phyloP scores from a whole-genome alignment of 2,797 vertebrate species.

The Gymnothorax reevesii region DNA sequence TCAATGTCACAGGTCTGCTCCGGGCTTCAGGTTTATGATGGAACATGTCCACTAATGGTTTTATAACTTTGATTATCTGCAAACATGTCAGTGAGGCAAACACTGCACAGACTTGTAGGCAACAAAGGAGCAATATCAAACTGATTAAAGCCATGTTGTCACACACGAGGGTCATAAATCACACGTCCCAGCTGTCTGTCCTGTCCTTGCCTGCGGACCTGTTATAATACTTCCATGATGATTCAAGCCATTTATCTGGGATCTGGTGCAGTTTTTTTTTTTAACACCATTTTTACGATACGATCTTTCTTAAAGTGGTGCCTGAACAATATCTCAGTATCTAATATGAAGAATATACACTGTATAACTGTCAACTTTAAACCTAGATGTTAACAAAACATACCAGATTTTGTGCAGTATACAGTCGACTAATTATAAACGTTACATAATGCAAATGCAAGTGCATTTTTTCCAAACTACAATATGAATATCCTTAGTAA shows the following conservation, averaged over 20 bases:
- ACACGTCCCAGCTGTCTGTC: background rate
- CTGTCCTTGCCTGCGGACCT: background rate
- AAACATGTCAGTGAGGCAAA: conserved; percentile 3
- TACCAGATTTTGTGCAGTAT: background rate
- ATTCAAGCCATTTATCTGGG: background rate
- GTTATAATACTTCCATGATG: background rate
- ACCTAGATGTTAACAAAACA: background rate
- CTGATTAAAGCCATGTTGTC: conserved; percentile 9
- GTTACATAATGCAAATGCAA: background rate
- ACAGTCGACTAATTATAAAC: background rate
- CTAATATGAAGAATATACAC: background rate
- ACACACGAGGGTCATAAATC: background rate
- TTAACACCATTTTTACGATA: background rate
- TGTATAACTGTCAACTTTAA: background rate
- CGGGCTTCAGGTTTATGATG: background rate
- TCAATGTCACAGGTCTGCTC: conserved; percentile 4
- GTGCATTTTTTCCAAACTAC: background rate
- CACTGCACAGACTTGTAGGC: background rate
- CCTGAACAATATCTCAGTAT: background rate
- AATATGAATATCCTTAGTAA: background rate
- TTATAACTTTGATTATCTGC: conserved; percentile 20
- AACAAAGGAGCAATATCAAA: conserved; percentile 3
- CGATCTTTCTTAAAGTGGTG: background rate
- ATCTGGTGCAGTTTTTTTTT: background rate
- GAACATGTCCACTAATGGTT: conserved; percentile 5